Percentiles rank a stretch among this genome's conserved stretches.
These are phyloP conservation scores for Macrotis lagotis DNA, from an alignment of 2,113 vertebrate species.

Conservation along the genomic window DNA sequence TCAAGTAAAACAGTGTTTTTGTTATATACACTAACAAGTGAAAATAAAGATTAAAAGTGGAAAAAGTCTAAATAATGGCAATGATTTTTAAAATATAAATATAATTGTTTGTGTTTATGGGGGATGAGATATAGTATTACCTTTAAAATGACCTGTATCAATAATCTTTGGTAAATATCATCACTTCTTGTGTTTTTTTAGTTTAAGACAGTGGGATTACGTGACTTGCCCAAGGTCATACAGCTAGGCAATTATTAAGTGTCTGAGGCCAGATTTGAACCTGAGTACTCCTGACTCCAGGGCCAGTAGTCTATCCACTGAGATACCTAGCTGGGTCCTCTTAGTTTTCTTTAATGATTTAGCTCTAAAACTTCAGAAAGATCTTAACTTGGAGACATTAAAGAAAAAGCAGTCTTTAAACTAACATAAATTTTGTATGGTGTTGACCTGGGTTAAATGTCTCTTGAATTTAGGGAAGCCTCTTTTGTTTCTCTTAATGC, in stretches of 20 bases:
- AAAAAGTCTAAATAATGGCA: background rate
- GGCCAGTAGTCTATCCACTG: too few relatives aligned
- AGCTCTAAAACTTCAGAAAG: background rate
- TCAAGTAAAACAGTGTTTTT: background rate
- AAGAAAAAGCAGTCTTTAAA: background rate
- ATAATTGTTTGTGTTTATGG: background rate
- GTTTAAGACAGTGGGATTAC: too few relatives aligned
- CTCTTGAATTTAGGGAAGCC: background rate
- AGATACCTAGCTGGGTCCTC: too few relatives aligned
- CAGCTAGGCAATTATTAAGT: too few relatives aligned
- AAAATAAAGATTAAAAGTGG: background rate
- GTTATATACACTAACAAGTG: background rate
- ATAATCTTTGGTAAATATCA: background rate
- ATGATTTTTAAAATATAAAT: background rate
- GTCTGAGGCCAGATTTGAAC: too few relatives aligned
- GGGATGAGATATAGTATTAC: background rate
- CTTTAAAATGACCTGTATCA: background rate
- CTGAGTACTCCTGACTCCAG: too few relatives aligned
- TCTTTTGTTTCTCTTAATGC: background rate
- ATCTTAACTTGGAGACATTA: background rate
- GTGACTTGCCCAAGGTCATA: too few relatives aligned
- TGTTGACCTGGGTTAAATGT: background rate
- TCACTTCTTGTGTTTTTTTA: too few relatives aligned
- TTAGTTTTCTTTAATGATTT: background rate
- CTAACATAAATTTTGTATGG: background rate